These are phyloP conservation scores for Austrolebias charrua DNA, from an alignment of 2,797 vertebrate species.

Conservation along the genomic window DNA sequence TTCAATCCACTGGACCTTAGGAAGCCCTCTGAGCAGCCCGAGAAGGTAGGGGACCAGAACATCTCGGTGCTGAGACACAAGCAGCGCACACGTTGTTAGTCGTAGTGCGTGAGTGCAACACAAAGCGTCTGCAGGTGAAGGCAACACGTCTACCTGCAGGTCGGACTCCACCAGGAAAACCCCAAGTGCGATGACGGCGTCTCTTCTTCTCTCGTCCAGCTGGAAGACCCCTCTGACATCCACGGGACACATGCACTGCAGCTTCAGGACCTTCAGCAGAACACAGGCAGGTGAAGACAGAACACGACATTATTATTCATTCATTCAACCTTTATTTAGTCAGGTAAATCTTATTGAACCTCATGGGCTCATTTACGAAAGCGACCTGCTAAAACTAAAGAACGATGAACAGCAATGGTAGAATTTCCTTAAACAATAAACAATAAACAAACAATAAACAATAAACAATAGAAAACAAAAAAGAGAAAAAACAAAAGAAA, in stretches of 20 bases:
- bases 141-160: slow-evolving; percentile 83
- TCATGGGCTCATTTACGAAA: too few species aligned
- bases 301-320: too few species aligned
- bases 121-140: background rate
- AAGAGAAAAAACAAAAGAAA: too few species aligned
- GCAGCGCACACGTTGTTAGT: background rate
- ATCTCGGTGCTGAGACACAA: slow-evolving; percentile 89
- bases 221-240: slow-evolving; percentile 95
- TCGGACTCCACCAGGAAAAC: slow-evolving; percentile 96
- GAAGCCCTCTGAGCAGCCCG: slow-evolving; percentile 89
- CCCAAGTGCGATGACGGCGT: slow-evolving; percentile 95
- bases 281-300: background rate
- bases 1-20: slow-evolving; percentile 96
- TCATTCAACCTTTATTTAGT: too few species aligned
- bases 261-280: slow-evolving; percentile 88
- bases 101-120: background rate
- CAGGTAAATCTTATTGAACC: too few species aligned
- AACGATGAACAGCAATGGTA: too few species aligned
- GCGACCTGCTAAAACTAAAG: too few species aligned
- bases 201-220: slow-evolving; percentile 93
- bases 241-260: slow-evolving; percentile 97
- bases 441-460: too few species aligned
- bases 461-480: too few species aligned
- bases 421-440: too few species aligned
- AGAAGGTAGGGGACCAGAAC: slow-evolving; percentile 91